These are phyloP conservation scores for Papilio polyxenes DNA, from an alignment of 1,140 invertebrate genomes.

Conservation along the genomic window DNA sequence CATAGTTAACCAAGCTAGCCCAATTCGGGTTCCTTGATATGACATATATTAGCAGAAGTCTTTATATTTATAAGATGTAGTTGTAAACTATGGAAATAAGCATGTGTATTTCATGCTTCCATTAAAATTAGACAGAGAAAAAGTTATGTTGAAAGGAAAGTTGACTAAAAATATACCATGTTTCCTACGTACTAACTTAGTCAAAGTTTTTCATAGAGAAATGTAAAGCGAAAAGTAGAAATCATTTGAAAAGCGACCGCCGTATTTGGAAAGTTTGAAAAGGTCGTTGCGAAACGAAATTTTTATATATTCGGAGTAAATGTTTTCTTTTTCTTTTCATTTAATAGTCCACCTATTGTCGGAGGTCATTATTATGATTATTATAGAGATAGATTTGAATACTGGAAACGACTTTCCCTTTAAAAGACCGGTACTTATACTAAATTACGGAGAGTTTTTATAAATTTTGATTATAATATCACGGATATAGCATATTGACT, in stretches of 20 bases:
- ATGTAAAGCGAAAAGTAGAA: constrained; percentile 25
- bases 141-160: constrained; percentile 15
- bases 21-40: too few species aligned
- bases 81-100: background rate
- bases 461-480: too few species aligned
- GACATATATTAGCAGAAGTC: too few species aligned
- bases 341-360: background rate
- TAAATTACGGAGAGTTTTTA: too few species aligned
- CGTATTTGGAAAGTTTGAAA: constrained; percentile 12
- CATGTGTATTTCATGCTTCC: background rate
- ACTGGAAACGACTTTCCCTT: too few species aligned
- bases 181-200: constrained; percentile 6
- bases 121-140: background rate
- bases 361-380: background rate
- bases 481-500: background rate
- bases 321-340: background rate
- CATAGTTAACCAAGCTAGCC: too few species aligned
- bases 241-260: constrained; percentile 15
- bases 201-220: constrained; percentile 22
- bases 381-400: background rate
- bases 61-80: too few species aligned
- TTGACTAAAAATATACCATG: background rate
- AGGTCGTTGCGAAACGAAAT: background rate
- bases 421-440: too few species aligned
- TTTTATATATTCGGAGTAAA: constrained; percentile 10